A percentile compares a stretch with the other conserved stretches of the same genome.
phyloP scores from a whole-genome alignment of 2,113 vertebrate species.

The Vulpes ferrilata region DNA sequence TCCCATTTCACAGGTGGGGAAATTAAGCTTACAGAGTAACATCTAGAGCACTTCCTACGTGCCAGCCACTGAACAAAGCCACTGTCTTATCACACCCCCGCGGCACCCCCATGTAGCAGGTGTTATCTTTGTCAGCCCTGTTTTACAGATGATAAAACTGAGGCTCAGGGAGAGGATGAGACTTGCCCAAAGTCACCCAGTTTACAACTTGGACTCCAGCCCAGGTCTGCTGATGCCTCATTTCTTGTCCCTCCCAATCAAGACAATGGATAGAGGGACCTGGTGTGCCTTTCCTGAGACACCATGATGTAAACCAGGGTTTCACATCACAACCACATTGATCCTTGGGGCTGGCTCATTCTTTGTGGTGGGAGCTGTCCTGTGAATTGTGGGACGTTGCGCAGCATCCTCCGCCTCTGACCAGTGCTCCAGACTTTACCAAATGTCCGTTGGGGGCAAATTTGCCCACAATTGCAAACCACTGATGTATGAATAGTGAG shows the following conservation, averaged over 20 bases:
- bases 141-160: neutral
- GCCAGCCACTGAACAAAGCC: neutral
- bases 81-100: neutral
- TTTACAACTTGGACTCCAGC: neutral
- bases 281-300: too few species aligned
- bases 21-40: neutral
- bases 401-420: neutral
- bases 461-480: rapidly evolving
- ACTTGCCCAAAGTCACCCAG: neutral
- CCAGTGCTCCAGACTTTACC: neutral
- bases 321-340: rapidly evolving
- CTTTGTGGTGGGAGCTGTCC: neutral
- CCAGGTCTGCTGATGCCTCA: neutral
- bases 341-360: too few species aligned
- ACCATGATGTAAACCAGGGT: rapidly evolving
- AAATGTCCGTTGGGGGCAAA: neutral
- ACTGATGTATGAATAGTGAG: neutral
- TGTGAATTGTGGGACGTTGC: rapidly evolving
- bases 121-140: neutral
- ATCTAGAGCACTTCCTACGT: neutral
- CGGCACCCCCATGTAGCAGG: neutral
- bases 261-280: neutral
- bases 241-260: neutral
- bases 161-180: neutral
- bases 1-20: neutral